Evolutionary conservation across 1,140 invertebrate genomes (phyloP).

Genomic region (Drosophila watanabei): DNA sequence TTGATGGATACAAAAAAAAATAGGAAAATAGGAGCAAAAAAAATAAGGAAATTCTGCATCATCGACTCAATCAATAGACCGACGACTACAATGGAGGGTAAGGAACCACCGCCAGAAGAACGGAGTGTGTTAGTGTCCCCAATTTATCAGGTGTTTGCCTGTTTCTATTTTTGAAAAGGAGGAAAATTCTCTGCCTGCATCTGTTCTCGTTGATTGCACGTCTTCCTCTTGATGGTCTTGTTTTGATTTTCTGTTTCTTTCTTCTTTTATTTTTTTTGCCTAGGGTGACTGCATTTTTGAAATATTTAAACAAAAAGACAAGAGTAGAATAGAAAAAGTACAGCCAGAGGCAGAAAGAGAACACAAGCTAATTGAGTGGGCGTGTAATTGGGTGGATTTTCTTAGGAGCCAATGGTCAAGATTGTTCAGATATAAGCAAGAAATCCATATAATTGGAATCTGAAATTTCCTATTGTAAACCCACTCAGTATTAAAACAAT

Average conservation of each 20-base stretch:
- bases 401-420: conserved; percentile 19
- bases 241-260: not conserved
- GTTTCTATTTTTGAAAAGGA: conserved; percentile 29
- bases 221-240: conserved; percentile 5
- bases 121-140: conserved; percentile 50
- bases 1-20: conserved; percentile 17
- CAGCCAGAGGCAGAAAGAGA: conserved; percentile 2
- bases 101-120: not conserved
- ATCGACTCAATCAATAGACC: conserved; percentile 49
- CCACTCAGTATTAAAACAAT: not conserved
- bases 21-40: not conserved
- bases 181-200: conserved; percentile 27
- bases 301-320: conserved; percentile 65
- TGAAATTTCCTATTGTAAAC: not conserved
- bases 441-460: not conserved
- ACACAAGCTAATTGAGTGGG: conserved; percentile 29
- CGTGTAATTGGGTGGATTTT: conserved; percentile 33
- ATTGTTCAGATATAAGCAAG: not conserved
- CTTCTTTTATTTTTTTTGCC: conserved; percentile 12
- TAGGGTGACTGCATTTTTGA: conserved; percentile 63
- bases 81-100: conserved; percentile 9
- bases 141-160: conserved; percentile 82
- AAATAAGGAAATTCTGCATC: conserved; percentile 30
- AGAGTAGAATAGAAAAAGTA: conserved; percentile 3
- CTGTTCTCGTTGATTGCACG: conserved; percentile 44